Evolutionary conservation across 2,797 vertebrate species (phyloP), one percentile per base, ranked within the genome.

Genomic region (Danio aesculapii): DNA sequence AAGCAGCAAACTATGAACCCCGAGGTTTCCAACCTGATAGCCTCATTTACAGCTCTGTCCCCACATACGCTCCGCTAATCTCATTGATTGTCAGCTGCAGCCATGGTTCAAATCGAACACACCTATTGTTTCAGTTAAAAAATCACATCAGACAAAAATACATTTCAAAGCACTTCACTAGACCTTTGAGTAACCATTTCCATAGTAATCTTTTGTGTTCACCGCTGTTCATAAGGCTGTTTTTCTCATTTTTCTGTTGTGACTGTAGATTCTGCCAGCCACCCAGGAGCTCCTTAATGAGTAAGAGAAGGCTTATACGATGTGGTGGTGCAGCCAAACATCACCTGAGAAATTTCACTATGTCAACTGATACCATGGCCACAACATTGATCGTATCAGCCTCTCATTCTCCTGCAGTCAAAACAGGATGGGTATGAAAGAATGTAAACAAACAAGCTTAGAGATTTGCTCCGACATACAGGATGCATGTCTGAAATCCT

Each of bases 361-460:
- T 57, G 57, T 47, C 21, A 55, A 39, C 41, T 1, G 5, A 13
- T 13, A 14, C 10, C 14, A 0, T 11, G 19, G 11, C 75, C 68
- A 44, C 43, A 75, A 81, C 4, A n/a, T 13, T 58, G 39, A 59
- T 77, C 52, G 13, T 39, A 49, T 58, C 10, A 19, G 8, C 63
- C 10, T 17, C 39, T 46, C 66, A 43, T 52, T 82, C 19, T 55
- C 71, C 74, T 87, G 81, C 71, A 94, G 94, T 92, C 94, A 95
- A 90, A 95, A 95, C 92, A 92, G 93, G 90, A 93, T 94, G 93
- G 94, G 95, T 88, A 94, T 66, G 93, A 95, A 87, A 95, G 88
- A 88, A 93, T 47, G 94, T 95, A 85, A 88, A 93, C 88, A 92
- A 93, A 14, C 94, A 95, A 90, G 94, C 93, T 87, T 94, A 94